A percentile compares a stretch with the other conserved stretches of the same genome.
Evolutionary conservation across 1,140 invertebrate genomes (phyloP).

Genomic region (Cotesia glomerata): DNA sequence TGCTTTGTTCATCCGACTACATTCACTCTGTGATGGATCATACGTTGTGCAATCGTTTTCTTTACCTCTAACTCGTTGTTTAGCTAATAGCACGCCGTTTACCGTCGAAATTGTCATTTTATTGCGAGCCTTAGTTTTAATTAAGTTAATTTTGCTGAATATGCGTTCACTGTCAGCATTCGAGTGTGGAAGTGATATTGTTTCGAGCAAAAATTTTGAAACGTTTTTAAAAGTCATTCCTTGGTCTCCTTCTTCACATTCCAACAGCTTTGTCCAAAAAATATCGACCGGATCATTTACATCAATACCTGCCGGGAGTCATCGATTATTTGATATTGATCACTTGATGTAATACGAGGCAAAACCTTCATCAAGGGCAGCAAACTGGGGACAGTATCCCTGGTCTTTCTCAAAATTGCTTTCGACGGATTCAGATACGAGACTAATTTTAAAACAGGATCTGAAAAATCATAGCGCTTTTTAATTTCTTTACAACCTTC

Average conservation of each 20-base stretch:
- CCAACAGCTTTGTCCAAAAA: constrained; percentile 30
- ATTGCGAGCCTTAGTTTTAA: constrained; percentile 29
- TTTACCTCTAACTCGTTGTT: constrained; percentile 27
- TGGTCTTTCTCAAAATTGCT: neutral
- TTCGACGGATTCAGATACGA: neutral
- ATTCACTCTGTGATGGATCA: constrained; percentile 27
- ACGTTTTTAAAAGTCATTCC: constrained; percentile 31
- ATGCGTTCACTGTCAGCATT: constrained; percentile 30
- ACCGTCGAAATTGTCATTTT: constrained; percentile 26
- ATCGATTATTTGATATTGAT: constrained; percentile 30
- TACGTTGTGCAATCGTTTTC: constrained; percentile 25
- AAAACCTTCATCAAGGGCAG: constrained; percentile 1
- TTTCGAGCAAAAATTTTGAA: constrained; percentile 32
- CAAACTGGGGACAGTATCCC: neutral
- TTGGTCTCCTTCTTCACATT: constrained; percentile 25
- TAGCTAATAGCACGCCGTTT: constrained; percentile 28
- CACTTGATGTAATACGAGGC: constrained; percentile 16
- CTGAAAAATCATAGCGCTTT: neutral
- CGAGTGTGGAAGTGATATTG: constrained; percentile 29
- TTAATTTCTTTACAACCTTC: neutral
- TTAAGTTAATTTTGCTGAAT: constrained; percentile 29
- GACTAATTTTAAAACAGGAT: neutral
- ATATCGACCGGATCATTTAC: constrained; percentile 20
- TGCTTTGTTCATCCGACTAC: constrained; percentile 30
- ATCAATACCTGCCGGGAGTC: constrained; percentile 27